Conservation (phyloP, 1,140 invertebrate species). For the Solen grandis region DNA sequence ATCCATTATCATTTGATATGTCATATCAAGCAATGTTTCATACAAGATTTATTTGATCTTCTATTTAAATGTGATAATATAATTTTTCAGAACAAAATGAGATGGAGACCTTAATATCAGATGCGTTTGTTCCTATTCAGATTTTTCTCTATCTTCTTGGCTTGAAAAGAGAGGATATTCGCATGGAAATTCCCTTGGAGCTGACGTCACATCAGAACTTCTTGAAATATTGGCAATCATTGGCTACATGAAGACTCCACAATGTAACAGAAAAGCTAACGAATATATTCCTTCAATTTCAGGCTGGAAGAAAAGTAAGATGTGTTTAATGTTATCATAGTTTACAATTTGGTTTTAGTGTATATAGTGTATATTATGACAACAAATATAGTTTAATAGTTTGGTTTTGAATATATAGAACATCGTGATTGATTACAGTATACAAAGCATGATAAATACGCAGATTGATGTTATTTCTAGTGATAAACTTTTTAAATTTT, state of each 20-base stretch:
- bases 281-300: constrained; percentile 4
- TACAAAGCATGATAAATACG: background rate
- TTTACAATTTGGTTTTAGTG: background rate
- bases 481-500: background rate
- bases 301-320: constrained; percentile 32
- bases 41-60: background rate
- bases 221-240: constrained; percentile 11
- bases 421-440: background rate
- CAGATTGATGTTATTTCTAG: background rate
- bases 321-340: too few relatives aligned
- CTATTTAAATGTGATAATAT: background rate
- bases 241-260: background rate
- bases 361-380: background rate
- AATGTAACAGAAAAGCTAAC: constrained; percentile 16
- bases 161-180: constrained; percentile 3
- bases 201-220: constrained; percentile 17
- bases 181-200: background rate
- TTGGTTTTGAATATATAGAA: background rate
- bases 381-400: background rate
- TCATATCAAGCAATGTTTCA: background rate
- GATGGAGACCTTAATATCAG: background rate
- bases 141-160: constrained; percentile 26
- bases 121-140: background rate
- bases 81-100: background rate
- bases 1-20: background rate